Base-by-base conservation (phyloP, 2,113 vertebrate genomes). In the Colossoma macropomum region DNA sequence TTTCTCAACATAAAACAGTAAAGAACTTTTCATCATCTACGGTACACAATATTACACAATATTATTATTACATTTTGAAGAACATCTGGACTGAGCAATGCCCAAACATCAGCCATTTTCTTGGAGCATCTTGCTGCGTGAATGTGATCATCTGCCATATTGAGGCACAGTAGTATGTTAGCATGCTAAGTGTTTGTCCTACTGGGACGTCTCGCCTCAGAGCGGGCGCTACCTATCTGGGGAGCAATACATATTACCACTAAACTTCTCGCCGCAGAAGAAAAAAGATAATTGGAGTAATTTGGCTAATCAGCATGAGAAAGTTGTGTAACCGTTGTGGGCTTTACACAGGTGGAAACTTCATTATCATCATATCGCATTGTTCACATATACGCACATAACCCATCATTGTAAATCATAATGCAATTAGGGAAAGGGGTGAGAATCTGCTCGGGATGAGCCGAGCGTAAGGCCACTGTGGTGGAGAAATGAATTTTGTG, bases 341-440 rank as follows among this genome's bases (percentile, higher is more conserved):
- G 52, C 56, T 19, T 79, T 32, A 13, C 30, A 59, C 65, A 70
- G 65, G n/a, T 71, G 66, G 77, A 72, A 70, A 80, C 38, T 59
- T 80, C 32, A 80, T 72, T 80, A 80, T 38, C n/a, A 52, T 68
- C 59, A 72, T 30, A 72, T 9, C 12, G 34, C 25, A 23, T 69
- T 71, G 38, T 71, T 69, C 65, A 56, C 16, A 28, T 28, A 9
- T 45, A 70, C 30, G 69, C 48, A 69, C 30, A 32, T 32, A 38
- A 45, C 6, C 17, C 23, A 32, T 38, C 50, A 69, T 34, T 70
- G 65, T 56, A 79, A 70, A 59, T 70, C 28, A 38, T 19, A 34
- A 70, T 56, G 65, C 34, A 70, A 34, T 79, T 54, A 38, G 19
- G 30, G 9, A 25, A 38, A 69, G 11, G 65, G 28, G 17, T 27